A percentile compares a stretch with the other conserved stretches of the same genome.
Conservation (phyloP, 2,797 vertebrate genomes). For the Pipistrellus kuhlii region DNA sequence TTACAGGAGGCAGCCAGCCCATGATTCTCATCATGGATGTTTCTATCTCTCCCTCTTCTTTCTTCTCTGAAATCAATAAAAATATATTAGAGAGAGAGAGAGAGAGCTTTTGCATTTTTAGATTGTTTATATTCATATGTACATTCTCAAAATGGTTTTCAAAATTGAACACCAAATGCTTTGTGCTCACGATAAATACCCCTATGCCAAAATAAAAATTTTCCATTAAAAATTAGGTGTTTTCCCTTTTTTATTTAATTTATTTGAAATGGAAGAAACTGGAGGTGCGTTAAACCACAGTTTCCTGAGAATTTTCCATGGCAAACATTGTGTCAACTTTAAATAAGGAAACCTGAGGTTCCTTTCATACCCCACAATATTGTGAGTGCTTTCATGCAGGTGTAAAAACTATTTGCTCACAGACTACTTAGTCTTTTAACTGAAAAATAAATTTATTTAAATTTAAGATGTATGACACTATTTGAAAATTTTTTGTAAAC, state of each 20-base stretch:
- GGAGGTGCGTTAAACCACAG: constrained; percentile 81
- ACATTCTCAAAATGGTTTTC: constrained; percentile 63
- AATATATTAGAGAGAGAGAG: no score
- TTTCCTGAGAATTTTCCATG: constrained; percentile 86
- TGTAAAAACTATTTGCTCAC: constrained; percentile 74
- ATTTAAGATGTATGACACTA: constrained; percentile 21
- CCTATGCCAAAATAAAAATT: constrained; percentile 70
- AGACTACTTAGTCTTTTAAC: constrained; percentile 54
- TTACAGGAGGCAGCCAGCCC: no score
- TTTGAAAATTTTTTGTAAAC: neutral
- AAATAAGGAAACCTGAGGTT: constrained; percentile 83
- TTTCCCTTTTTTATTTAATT: constrained; percentile 79
- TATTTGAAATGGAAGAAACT: constrained; percentile 83
- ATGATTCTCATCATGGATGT: no score
- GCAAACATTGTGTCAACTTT: constrained; percentile 83
- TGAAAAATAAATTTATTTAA: constrained; percentile 74
- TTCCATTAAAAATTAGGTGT: constrained; percentile 67
- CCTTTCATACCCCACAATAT: constrained; percentile 71
- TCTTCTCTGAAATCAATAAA: no score
- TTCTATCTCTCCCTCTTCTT: no score
- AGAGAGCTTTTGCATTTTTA: constrained; percentile 43
- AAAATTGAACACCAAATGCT: constrained; percentile 59
- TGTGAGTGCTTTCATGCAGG: constrained; percentile 80
- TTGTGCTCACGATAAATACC: constrained; percentile 65
- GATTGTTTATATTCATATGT: constrained; percentile 52